phyloP scores from a whole-genome alignment of 2,888 invertebrate genomes.

The Drosophila picticornis region DNA sequence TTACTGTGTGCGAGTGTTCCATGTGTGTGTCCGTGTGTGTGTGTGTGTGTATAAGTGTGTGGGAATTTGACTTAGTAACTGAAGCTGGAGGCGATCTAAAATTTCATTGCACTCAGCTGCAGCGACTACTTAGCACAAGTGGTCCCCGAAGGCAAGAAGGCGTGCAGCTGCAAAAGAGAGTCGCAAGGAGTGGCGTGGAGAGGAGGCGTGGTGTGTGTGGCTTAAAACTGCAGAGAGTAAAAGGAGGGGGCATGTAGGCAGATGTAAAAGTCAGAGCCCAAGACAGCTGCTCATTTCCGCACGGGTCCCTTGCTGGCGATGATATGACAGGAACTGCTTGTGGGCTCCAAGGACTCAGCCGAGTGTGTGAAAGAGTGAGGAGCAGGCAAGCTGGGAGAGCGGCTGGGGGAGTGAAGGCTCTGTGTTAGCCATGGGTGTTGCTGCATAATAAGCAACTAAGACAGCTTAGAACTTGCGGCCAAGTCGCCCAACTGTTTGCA shows the following conservation, averaged over 20 bases:
- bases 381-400: neutral
- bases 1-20: neutral
- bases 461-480: constrained; percentile 78
- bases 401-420: neutral
- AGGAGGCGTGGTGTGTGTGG: constrained; percentile 17
- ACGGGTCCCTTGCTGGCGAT: constrained; percentile 67
- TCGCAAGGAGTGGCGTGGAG: constrained; percentile 22
- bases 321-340: constrained; percentile 65
- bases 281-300: constrained; percentile 81
- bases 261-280: constrained; percentile 64
- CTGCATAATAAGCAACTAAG: constrained; percentile 80
- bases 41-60: constrained; percentile 18
- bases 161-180: constrained; percentile 1
- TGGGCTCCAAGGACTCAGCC: constrained; percentile 3
- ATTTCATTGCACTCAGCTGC: constrained; percentile 77
- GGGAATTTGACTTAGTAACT: constrained; percentile 75
- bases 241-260: constrained; percentile 3
- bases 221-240: constrained; percentile 55
- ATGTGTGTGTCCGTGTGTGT: neutral
- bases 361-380: neutral
- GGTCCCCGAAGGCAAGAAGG: constrained; percentile 65
- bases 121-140: constrained; percentile 81
- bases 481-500: constrained; percentile 70
- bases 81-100: constrained; percentile 63
- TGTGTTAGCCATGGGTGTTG: constrained; percentile 15